phyloP scores from a whole-genome alignment of 2,797 vertebrate species.

The Chaetodon trifasciatus region DNA sequence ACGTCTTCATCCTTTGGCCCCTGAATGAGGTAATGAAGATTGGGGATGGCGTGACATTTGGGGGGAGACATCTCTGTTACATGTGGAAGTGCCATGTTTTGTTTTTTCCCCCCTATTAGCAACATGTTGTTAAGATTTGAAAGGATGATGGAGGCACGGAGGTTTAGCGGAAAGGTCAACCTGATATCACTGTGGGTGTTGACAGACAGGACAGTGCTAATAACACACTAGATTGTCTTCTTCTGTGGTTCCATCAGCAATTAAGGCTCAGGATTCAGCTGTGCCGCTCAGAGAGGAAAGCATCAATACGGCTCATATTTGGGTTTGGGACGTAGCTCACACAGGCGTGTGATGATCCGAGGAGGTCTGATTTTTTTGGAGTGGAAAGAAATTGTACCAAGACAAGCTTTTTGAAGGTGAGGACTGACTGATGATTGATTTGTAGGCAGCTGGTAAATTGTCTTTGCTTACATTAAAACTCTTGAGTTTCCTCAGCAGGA shows the following conservation, averaged over 20 bases:
- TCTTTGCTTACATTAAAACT: no score
- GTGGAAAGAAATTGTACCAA: no score
- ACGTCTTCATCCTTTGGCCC: conserved; percentile 33
- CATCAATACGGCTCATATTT: neutral
- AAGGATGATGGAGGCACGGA: conserved; percentile 40
- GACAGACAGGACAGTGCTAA: conserved; percentile 39
- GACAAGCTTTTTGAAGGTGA: no score
- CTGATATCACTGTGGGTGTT: conserved; percentile 50
- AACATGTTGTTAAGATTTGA: conserved; percentile 52
- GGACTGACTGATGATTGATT: no score
- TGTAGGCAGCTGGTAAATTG: no score
- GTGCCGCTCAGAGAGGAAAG: neutral
- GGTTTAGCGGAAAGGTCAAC: conserved; percentile 56
- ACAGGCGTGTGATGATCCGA: no score
- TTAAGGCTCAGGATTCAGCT: neutral
- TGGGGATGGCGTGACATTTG: conserved; percentile 74
- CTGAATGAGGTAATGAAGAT: conserved; percentile 71
- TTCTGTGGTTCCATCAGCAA: neutral
- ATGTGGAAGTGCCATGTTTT: conserved; percentile 23
- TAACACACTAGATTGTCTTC: neutral
- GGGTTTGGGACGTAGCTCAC: neutral
- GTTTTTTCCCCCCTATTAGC: conserved; percentile 1
- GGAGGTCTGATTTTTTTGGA: no score
- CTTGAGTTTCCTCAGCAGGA: no score
- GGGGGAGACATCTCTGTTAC: conserved; percentile 41